A percentile compares a stretch with the other conserved stretches of the same genome.
Conservation (phyloP, 2,888 invertebrate genomes). For the Ganaspis brasiliensis region DNA sequence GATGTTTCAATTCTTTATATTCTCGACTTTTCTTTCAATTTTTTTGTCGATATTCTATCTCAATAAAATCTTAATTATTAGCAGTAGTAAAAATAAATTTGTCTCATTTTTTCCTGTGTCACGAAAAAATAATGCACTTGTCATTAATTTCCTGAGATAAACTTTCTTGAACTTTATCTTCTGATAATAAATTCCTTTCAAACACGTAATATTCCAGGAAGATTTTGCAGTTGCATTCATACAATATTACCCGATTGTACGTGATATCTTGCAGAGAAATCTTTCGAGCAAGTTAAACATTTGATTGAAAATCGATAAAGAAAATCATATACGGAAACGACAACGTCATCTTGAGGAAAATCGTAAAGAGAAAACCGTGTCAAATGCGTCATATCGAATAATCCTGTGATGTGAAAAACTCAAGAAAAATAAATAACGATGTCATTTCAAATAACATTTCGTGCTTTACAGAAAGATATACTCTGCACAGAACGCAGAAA, state of each 20-base stretch:
- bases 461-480: neutral
- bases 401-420: constrained; percentile 2
- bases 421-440: constrained; percentile 21
- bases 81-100: no score
- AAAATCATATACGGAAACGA: neutral
- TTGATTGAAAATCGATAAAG: constrained; percentile 35
- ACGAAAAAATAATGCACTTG: no score
- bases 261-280: neutral
- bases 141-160: no score
- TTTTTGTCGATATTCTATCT: no score
- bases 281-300: neutral
- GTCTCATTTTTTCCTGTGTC: no score
- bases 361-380: constrained; percentile 11
- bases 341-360: neutral
- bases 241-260: constrained; percentile 15
- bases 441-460: constrained; percentile 13
- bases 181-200: no score
- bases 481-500: neutral
- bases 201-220: neutral
- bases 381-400: constrained; percentile 8
- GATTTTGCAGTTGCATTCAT: neutral
- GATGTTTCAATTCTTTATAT: no score
- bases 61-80: no score
- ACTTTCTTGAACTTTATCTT: no score
- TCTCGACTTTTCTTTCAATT: no score